Base-by-base conservation (phyloP, 2,888 invertebrate genomes). In the Dioctria rufipes region DNA sequence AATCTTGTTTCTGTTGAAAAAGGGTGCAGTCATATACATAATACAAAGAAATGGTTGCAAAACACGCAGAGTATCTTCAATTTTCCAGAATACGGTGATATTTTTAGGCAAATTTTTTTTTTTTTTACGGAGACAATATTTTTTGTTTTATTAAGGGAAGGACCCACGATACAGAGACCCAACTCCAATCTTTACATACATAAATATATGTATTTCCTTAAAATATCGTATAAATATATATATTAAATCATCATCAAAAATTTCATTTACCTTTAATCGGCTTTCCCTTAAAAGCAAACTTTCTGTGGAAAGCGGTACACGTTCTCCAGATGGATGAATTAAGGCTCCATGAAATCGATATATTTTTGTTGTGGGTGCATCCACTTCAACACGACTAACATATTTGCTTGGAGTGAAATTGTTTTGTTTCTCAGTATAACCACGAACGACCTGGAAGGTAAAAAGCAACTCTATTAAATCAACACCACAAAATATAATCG, bases 221-320 rank as follows among this genome's bases (percentile, higher is more conserved):
- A 25, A 0, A 25, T 25, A 2, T 25, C 25, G 25, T 25, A 25
- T 25, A 25, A 25, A 25, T 25, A 25, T 25, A 25, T 25, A 25
- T 25, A 25, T 25, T 25, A 25, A 25, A 25, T 25, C 25, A 25
- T 25, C 25, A 25, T 25, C 5, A 54, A n/a, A 54, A n/a, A 8
- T 49, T 43, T 37, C 43, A 39, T 82, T 78, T 83, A 89, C 89
- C 86, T 89, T 97, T 85, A 99, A 92, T 84, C 95, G 92, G 89
- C 98, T 98, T 88, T 98, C 98, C 86, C 98, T 91, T 83, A 99
- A 92, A 84, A 99, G 90, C 84, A 99, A 92, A 90, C 98, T 97
- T 86, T 97, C 96, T 78, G 96, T 96, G 85, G 93, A 93, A 80
- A 98, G 92, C 81, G 96, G 94, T 83, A 97, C 94, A 85, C 95